phyloP scores from a whole-genome alignment of 92 coral and sea anemone species.

The Heteractis magnifica region DNA sequence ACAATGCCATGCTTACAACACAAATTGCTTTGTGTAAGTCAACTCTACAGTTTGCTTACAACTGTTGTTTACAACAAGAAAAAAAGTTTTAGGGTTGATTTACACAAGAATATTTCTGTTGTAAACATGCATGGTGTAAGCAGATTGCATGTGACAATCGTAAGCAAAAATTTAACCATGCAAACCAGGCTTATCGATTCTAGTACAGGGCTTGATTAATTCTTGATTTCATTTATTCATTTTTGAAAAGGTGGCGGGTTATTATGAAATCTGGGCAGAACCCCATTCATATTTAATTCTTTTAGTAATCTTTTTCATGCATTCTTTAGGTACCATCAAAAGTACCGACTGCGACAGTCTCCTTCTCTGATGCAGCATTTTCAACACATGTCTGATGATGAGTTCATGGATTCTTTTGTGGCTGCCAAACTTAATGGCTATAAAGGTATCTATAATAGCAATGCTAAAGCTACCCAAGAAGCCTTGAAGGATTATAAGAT shows the following conservation, averaged over 20 bases:
- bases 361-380: neutral
- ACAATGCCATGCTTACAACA: too few relatives aligned
- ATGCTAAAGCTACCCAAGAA: neutral
- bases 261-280: neutral
- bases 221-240: too few relatives aligned
- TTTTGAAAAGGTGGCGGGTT: neutral
- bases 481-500: neutral
- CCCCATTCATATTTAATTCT: neutral
- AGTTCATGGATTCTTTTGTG: conserved; percentile 10
- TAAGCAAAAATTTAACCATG: too few relatives aligned
- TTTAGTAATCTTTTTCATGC: neutral
- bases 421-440: conserved; percentile 20
- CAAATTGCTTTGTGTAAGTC: too few relatives aligned
- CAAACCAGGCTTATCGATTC: too few relatives aligned
- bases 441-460: neutral
- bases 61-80: too few relatives aligned
- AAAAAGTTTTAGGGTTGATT: too few relatives aligned
- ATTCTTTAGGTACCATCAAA: conserved; percentile 19
- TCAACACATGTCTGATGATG: conserved; percentile 9
- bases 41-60: too few relatives aligned
- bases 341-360: conserved; percentile 11
- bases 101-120: too few relatives aligned
- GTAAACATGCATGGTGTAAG: too few relatives aligned
- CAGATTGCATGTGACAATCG: too few relatives aligned
- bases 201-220: too few relatives aligned